phyloP scores from a whole-genome alignment of 2,888 invertebrate genomes.

The Apotomis capreana region DNA sequence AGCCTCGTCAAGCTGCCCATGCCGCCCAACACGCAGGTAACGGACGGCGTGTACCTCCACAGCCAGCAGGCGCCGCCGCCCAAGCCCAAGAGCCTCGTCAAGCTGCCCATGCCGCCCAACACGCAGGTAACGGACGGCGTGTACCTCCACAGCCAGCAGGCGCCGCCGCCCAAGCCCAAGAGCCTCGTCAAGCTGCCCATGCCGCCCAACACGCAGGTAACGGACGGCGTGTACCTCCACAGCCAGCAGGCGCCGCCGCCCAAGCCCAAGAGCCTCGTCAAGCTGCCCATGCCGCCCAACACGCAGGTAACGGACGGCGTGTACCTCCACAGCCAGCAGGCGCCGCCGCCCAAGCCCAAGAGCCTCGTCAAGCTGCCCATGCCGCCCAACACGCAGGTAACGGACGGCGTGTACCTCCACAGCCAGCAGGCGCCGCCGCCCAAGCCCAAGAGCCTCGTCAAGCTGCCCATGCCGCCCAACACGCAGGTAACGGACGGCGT shows the following conservation, averaged over 20 bases:
- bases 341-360: slow-evolving; percentile 76
- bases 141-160: slow-evolving; percentile 59
- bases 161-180: slow-evolving; percentile 76
- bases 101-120: slow-evolving; percentile 93
- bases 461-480: slow-evolving; percentile 93
- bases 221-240: too few species aligned
- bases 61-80: slow-evolving; percentile 59
- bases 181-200: slow-evolving; percentile 91
- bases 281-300: slow-evolving; percentile 93
- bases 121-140: slow-evolving; percentile 82
- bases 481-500: slow-evolving; percentile 82
- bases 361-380: slow-evolving; percentile 91
- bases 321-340: slow-evolving; percentile 59
- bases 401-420: too few species aligned
- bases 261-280: slow-evolving; percentile 87
- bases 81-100: slow-evolving; percentile 87
- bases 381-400: slow-evolving; percentile 90
- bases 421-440: slow-evolving; percentile 59
- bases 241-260: slow-evolving; percentile 59
- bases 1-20: slow-evolving; percentile 91
- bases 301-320: slow-evolving; percentile 82
- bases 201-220: slow-evolving; percentile 90
- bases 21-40: slow-evolving; percentile 90
- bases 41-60: too few species aligned
- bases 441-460: slow-evolving; percentile 87